Percentiles rank a stretch among this genome's conserved stretches.
These are phyloP conservation scores for Styela clava DNA, from an alignment of 23 tunicate genomes.

Conservation along the genomic window DNA sequence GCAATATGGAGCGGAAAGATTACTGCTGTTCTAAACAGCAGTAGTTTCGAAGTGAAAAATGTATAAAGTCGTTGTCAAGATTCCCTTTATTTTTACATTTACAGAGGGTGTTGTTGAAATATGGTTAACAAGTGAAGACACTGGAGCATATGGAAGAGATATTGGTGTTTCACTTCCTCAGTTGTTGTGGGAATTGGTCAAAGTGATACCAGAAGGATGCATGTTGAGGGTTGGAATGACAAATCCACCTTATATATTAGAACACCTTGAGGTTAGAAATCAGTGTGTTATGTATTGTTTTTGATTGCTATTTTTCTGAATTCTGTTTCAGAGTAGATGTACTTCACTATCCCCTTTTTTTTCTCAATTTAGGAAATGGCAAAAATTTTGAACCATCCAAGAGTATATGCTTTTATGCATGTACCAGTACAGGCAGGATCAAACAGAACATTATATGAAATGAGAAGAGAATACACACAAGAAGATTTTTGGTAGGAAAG, in stretches of 20 bases:
- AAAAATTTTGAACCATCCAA: slow-evolving; percentile 76
- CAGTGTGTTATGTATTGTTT: background rate
- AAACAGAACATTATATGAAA: slow-evolving; percentile 75
- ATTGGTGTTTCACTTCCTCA: slow-evolving; percentile 84
- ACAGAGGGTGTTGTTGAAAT: slow-evolving; percentile 96
- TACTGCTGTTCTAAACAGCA: too few species aligned
- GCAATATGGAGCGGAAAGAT: too few species aligned
- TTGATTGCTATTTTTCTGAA: too few species aligned
- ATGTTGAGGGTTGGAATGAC: slow-evolving; percentile 99
- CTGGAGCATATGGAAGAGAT: slow-evolving; percentile 99
- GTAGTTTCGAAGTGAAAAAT: too few species aligned
- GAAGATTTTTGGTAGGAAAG: slow-evolving; percentile 61
- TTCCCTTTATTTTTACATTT: too few species aligned
- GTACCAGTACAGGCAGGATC: slow-evolving; percentile 98
- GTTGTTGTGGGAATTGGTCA: slow-evolving; percentile 76
- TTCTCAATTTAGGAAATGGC: slow-evolving; percentile 90
- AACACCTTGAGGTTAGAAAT: slow-evolving; percentile 76
- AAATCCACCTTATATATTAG: slow-evolving; percentile 98
- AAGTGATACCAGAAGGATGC: slow-evolving; percentile 97
- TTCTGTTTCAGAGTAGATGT: too few species aligned
- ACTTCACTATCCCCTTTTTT: too few species aligned
- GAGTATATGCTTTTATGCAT: slow-evolving; percentile 97
- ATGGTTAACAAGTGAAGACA: slow-evolving; percentile 99
- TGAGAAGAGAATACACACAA: slow-evolving; percentile 86
- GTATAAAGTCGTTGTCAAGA: too few species aligned